Evolutionary conservation across 2,888 invertebrate genomes (phyloP).

Genomic region (Autographa pulchrina): DNA sequence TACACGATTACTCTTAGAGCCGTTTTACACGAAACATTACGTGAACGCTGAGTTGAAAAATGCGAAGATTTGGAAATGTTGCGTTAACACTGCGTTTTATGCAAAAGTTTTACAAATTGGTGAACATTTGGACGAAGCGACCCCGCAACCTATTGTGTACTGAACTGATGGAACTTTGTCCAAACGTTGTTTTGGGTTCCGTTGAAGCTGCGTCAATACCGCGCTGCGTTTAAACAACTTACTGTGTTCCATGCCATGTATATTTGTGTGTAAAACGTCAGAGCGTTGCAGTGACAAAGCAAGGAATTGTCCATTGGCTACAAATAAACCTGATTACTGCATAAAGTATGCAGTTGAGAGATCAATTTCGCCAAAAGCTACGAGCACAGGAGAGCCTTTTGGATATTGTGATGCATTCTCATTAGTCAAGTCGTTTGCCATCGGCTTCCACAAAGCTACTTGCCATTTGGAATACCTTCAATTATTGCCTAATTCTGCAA

Average conservation of each 20-base stretch:
- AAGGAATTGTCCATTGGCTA: background rate
- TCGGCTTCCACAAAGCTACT: background rate
- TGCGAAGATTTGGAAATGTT: too few relatives aligned
- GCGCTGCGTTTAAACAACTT: background rate
- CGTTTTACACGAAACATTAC: too few relatives aligned
- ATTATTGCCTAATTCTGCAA: background rate
- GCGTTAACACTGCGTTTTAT: too few relatives aligned
- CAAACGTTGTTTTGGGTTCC: background rate
- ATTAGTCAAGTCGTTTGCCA: background rate
- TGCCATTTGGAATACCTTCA: background rate
- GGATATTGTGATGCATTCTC: slow-evolving; percentile 2
- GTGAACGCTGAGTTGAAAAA: too few relatives aligned
- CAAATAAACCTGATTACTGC: background rate
- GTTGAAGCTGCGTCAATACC: background rate
- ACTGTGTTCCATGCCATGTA: background rate
- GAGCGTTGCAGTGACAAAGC: background rate
- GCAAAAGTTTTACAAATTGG: too few relatives aligned
- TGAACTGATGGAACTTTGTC: too few relatives aligned
- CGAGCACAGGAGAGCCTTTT: background rate
- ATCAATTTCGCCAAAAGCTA: background rate
- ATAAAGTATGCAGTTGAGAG: background rate
- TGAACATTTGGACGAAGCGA: too few relatives aligned
- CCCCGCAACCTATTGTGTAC: too few relatives aligned
- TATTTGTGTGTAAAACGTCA: background rate
- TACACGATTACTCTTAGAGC: background rate